phyloP scores from a whole-genome alignment of 1,140 invertebrate genomes.

The Ips typographus region DNA sequence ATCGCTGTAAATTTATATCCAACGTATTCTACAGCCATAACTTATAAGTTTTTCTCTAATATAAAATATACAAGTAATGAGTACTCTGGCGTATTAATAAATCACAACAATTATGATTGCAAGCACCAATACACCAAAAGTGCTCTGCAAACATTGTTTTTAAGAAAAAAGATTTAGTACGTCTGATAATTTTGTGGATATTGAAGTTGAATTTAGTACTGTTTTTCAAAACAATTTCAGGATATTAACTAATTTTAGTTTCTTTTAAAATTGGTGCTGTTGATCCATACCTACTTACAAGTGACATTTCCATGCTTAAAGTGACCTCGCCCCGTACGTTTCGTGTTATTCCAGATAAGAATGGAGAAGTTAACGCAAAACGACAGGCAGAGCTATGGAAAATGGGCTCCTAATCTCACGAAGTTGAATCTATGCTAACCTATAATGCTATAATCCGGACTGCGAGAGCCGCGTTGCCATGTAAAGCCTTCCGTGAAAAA shows the following conservation, averaged over 20 bases:
- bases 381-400: conserved; percentile 34
- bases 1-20: conserved; percentile 12
- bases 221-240: too few species aligned
- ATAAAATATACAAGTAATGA: conserved; percentile 28
- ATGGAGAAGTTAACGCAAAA: conserved; percentile 35
- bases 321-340: conserved; percentile 32
- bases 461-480: conserved; percentile 12
- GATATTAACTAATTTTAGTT: too few species aligned
- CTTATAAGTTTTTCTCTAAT: conserved; percentile 27
- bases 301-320: conserved; percentile 36
- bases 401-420: conserved; percentile 36
- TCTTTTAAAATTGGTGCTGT: conserved; percentile 8
- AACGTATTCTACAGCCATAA: conserved; percentile 15
- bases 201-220: too few species aligned
- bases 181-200: too few species aligned
- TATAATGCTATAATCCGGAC: conserved; percentile 16
- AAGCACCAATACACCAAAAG: not conserved
- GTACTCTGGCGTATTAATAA: conserved; percentile 25
- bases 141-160: too few species aligned
- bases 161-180: too few species aligned
- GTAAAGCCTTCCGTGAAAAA: conserved; percentile 10
- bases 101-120: conserved; percentile 14
- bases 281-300: conserved; percentile 12
- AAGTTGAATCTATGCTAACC: conserved; percentile 32
- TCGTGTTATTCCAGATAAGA: conserved; percentile 36